Percentiles rank a stretch among this genome's conserved stretches.
Conservation (phyloP, 2,888 invertebrate genomes). For the Endotricha flammealis region DNA sequence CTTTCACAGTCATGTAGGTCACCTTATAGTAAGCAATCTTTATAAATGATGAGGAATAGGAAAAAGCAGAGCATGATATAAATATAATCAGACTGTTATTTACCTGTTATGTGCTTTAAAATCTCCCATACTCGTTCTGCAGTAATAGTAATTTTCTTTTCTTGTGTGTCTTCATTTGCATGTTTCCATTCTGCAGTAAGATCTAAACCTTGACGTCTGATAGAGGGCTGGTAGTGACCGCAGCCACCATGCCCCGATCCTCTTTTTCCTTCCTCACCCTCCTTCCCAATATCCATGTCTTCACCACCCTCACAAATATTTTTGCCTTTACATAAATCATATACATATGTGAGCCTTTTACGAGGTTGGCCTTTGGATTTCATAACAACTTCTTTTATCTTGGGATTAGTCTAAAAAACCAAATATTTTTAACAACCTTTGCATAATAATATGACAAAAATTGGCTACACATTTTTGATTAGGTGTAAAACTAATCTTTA, state of each 20-base stretch:
- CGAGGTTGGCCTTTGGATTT: conserved; percentile 98
- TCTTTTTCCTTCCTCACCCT: conserved; percentile 80
- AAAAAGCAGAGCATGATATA: too few species aligned
- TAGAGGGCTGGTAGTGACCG: conserved; percentile 97
- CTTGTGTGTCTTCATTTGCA: conserved; percentile 98
- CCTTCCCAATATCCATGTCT: conserved; percentile 95
- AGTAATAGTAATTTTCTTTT: conserved; percentile 94
- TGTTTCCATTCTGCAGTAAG: conserved; percentile 99
- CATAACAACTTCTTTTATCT: conserved; percentile 95
- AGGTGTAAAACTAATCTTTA: conserved; percentile 31
- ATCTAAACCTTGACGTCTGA: conserved; percentile 93
- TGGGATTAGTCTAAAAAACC: conserved; percentile 86
- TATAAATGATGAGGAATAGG: too few species aligned
- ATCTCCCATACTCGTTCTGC: conserved; percentile 99
- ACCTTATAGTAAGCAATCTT: too few species aligned
- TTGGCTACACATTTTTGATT: conserved; percentile 1
- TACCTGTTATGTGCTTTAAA: conserved; percentile 91
- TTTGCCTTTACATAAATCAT: conserved; percentile 98
- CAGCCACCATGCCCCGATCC: conserved; percentile 94
- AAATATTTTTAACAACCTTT: too few species aligned
- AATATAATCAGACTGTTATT: too few species aligned
- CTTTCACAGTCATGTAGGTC: too few species aligned
- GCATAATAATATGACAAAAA: too few species aligned
- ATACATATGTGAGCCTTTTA: conserved; percentile 95
- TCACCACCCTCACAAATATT: conserved; percentile 99